phyloP scores from a whole-genome alignment of 2,113 vertebrate species.

The Gymnobelideus leadbeateri region DNA sequence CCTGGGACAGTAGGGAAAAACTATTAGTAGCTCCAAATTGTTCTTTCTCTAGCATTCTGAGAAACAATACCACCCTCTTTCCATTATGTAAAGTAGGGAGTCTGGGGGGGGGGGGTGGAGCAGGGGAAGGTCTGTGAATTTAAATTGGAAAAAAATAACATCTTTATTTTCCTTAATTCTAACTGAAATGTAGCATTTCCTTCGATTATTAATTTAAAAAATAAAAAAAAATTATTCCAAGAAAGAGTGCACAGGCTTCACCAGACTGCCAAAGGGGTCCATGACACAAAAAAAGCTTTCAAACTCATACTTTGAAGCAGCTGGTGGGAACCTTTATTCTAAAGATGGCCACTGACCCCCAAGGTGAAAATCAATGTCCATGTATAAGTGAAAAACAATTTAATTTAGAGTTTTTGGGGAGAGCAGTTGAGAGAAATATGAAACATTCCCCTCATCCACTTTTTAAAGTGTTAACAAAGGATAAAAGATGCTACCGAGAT shows the following conservation, averaged over 20 bases:
- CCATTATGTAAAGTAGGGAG: background rate
- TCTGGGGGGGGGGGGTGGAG: too few species aligned
- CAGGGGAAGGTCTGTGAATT: background rate
- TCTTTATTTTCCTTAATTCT: background rate
- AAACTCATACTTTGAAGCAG: background rate
- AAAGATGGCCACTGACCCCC: background rate
- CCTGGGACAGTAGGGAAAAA: background rate
- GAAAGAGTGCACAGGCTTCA: background rate
- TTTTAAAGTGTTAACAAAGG: constrained; percentile 36
- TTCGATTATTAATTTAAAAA: background rate
- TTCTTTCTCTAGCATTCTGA: background rate
- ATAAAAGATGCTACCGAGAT: background rate
- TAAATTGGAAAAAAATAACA: background rate
- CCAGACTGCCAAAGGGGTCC: background rate
- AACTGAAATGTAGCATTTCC: background rate
- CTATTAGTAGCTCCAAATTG: background rate
- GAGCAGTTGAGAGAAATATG: background rate
- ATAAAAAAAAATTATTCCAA: background rate
- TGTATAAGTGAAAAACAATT: background rate
- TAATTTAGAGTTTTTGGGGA: background rate
- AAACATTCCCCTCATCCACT: constrained; percentile 8
- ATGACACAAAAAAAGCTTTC: background rate
- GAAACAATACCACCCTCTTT: background rate
- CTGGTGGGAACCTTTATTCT: background rate
- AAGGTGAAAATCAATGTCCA: background rate